Conservation (phyloP, 2,113 vertebrate genomes). For the Psittacula cyanocephala region DNA sequence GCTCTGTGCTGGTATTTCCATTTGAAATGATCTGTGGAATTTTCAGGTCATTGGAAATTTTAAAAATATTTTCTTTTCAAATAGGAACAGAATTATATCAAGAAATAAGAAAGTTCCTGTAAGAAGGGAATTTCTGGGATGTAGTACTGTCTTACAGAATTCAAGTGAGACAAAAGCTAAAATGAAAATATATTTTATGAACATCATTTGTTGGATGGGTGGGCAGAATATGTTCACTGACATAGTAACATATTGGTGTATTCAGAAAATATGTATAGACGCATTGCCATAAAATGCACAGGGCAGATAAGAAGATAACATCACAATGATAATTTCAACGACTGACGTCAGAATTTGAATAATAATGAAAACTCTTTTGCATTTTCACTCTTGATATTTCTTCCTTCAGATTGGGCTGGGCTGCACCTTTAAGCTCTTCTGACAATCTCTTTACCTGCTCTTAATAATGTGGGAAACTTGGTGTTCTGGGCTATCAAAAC, state of each 20-base stretch:
- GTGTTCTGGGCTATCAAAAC: neutral
- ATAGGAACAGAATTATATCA: neutral
- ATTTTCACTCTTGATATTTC: neutral
- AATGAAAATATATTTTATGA: neutral
- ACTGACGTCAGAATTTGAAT: neutral
- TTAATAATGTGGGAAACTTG: neutral
- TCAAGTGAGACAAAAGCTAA: neutral
- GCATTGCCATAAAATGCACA: neutral
- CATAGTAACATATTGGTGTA: neutral
- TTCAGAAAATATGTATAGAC: neutral
- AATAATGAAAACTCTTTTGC: neutral
- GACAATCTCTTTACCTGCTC: neutral
- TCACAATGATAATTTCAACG: neutral
- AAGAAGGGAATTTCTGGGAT: neutral
- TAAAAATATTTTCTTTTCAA: neutral
- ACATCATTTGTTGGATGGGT: neutral
- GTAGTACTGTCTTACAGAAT: neutral
- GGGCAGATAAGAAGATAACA: neutral
- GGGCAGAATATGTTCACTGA: neutral
- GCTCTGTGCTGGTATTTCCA: neutral
- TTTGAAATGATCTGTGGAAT: neutral
- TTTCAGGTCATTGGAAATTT: neutral
- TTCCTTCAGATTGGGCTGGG: neutral
- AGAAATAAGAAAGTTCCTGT: neutral
- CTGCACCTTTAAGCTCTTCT: neutral